Percentiles rank a stretch among this genome's conserved stretches.
These are phyloP conservation scores for Blomia tropicalis DNA, from an alignment of 2,888 invertebrate genomes.

Conservation along the genomic window DNA sequence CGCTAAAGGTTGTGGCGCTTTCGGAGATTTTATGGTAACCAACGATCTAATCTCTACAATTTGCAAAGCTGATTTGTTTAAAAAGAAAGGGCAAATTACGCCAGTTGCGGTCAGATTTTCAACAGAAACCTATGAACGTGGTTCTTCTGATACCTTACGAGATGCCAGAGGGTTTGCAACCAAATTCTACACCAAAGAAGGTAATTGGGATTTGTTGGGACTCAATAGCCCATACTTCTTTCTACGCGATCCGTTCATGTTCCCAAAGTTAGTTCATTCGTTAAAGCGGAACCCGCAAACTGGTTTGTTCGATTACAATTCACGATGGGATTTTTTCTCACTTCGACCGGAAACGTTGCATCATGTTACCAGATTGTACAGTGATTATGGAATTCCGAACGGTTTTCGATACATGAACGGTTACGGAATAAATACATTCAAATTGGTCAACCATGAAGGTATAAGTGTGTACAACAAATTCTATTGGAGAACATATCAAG, in stretches of 20 bases:
- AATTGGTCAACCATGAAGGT: constrained; percentile 56
- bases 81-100: constrained; percentile 57
- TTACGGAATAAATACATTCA: constrained; percentile 85
- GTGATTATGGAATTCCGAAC: constrained; percentile 81
- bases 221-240: constrained; percentile 80
- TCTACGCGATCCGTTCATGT: constrained; percentile 69
- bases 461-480: constrained; percentile 72
- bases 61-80: constrained; percentile 59
- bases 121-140: constrained; percentile 67
- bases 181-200: constrained; percentile 82
- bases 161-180: constrained; percentile 84
- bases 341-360: constrained; percentile 72
- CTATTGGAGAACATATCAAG: constrained; percentile 65
- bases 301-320: constrained; percentile 70
- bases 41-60: constrained; percentile 60
- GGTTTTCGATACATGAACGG: constrained; percentile 87
- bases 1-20: constrained; percentile 80
- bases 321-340: constrained; percentile 89
- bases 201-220: constrained; percentile 75
- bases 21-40: constrained; percentile 62
- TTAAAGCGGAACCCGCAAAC: constrained; percentile 80
- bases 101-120: constrained; percentile 65
- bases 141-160: constrained; percentile 73
- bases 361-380: constrained; percentile 64
- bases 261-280: constrained; percentile 88